phyloP scores from a whole-genome alignment of 2,113 vertebrate genomes.

The Ciconia boyciana region DNA sequence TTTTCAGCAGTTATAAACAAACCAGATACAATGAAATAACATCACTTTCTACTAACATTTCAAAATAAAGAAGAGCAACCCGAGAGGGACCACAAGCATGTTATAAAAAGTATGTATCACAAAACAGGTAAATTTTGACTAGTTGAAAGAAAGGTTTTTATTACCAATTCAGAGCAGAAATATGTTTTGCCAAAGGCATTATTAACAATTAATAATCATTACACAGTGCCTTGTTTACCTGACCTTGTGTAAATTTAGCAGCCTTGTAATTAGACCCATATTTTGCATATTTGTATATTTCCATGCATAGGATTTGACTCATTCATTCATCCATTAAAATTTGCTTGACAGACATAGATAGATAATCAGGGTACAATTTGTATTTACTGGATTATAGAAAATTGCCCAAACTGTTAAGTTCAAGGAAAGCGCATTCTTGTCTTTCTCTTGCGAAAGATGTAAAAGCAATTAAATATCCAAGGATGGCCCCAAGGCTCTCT shows the following conservation, averaged over 20 bases:
- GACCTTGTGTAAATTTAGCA: constrained; percentile 83
- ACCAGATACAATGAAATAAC: background rate
- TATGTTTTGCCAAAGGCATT: constrained; percentile 80
- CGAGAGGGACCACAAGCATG: background rate
- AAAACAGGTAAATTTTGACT: background rate
- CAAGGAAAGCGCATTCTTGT: constrained; percentile 73
- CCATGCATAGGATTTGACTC: constrained; percentile 77
- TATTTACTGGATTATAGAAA: constrained; percentile 85
- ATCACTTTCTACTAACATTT: background rate
- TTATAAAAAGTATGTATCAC: background rate
- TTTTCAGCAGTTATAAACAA: background rate
- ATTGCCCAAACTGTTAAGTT: constrained; percentile 80
- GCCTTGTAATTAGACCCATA: constrained; percentile 84
- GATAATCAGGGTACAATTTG: constrained; percentile 83
- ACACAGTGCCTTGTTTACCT: constrained; percentile 85
- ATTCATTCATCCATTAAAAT: constrained; percentile 86
- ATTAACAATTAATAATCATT: constrained; percentile 91
- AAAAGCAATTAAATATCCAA: constrained; percentile 72
- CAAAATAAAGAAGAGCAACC: background rate
- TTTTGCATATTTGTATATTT: constrained; percentile 84
- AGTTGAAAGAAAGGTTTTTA: background rate
- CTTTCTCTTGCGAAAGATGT: constrained; percentile 69
- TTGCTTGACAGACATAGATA: constrained; percentile 79
- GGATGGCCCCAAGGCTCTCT: constrained; percentile 63
- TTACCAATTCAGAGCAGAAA: constrained; percentile 58